Evolutionary conservation across 1,140 invertebrate genomes (phyloP), one percentile per base, ranked within the genome.

Genomic region (Drosophila leontia): DNA sequence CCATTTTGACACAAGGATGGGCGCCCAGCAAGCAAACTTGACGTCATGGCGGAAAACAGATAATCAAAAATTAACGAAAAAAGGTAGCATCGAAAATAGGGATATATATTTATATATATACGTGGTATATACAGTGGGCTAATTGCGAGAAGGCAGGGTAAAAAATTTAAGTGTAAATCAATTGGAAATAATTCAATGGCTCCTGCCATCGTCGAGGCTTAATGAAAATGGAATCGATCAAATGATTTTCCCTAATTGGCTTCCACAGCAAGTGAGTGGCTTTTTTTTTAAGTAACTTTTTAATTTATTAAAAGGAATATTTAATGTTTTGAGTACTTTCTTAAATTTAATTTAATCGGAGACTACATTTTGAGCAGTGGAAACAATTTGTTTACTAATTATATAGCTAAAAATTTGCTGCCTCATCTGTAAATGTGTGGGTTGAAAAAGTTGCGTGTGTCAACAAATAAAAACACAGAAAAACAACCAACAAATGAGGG

Each of bases 1-100:
- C 23, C 42, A 19, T 70, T 70, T 67, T 70, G 67, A 70, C 67
- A 70, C 67, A 70, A 70, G 67, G 67, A 68, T 67, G 51, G 67
- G 67, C 67, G 67, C 62, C 63, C 62, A 71, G 23, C 32, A 26
- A 71, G 23, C 32, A 26, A 72, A 58, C 53, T 75, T 82, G 72
- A 84, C 77, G 78, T 78, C 58, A 86, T 67, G 57, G 56, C 39
- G 19, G 11, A 4, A n/a, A 63, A 39, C 6, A 53, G 12, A 23
- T 47, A 41, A 12, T 19, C 37, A 23, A 57, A 34, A 41, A 45
- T 39, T 44, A 82, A 65, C 63, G 44, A 55, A 55, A 51, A 50
- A 44, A 70, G 78, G 42, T 39, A 63, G 39, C 56, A 13, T 45
- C 19, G 8, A 61, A 56, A 17, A 57, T 29, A 4, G 6, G 11